Base-by-base conservation (phyloP, 2,113 vertebrate species). In the Oreotrochilus melanogaster region DNA sequence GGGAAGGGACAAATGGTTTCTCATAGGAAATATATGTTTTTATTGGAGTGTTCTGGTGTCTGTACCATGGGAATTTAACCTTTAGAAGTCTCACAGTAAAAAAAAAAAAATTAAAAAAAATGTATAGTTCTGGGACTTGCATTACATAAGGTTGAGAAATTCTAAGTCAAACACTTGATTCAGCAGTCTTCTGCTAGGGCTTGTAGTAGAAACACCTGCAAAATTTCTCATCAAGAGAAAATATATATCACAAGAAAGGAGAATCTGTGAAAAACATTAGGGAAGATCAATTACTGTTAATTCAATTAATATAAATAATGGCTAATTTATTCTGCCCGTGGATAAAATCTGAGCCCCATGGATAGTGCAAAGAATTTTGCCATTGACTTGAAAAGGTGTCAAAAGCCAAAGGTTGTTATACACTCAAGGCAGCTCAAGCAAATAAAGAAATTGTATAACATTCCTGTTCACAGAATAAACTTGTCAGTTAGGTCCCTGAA, bases 391-490 rank as follows among this genome's bases (percentile, higher is more conserved):
- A 80, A 80, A 86, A 85, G 31, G 42, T 61, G 9, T 69, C 24
- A 31, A 82, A 73, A 79, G 56, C 24, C 47, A 86, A 89, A 17
- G 0, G 2, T 91, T 96, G 91, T 79, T 90, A 82, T 30, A 84
- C 18, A 88, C 70, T 72, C 25, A 57, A 61, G n/a, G 28, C 70
- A 73, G 3, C 84, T 89, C 94, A 85, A 57, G 54, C 70, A 92
- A 95, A 93, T 89, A 94, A 92, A 86, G 56, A 72, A 91, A 83
- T 94, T 93, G 64, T 94, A 93, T 96, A 35, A 90, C 82, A 95
- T 95, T 96, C 78, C 67, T 91, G 85, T 93, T 94, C 82, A 31
- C 62, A 67, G 75, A 94, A 96, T 76, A 96, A 95, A 86, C 74
- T 93, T 96, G 61, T 62, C 51, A 96, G 89, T 96, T 94, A 90